Conservation (phyloP, 2,113 vertebrate genomes). For the Notiomystis cincta region DNA sequence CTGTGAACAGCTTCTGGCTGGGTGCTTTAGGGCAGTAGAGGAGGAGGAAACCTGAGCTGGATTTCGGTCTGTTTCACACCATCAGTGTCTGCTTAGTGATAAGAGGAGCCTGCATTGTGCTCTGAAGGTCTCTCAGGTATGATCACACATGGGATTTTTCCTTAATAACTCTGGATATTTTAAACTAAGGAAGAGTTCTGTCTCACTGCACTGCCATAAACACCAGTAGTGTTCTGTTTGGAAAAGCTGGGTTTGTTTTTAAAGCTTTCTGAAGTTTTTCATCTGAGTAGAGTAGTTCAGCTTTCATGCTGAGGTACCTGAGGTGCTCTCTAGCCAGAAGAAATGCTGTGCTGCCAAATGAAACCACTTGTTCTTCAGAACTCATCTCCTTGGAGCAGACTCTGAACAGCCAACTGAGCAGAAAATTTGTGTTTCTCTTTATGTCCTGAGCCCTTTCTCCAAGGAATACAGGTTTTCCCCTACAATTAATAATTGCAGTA, state of each 20-base stretch:
- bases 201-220: neutral
- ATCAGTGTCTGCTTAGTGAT: too few species aligned
- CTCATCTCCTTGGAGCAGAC: neutral
- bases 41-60: fast-evolving
- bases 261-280: neutral
- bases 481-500: neutral
- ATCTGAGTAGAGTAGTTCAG: neutral
- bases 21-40: neutral
- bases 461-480: neutral
- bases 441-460: fast-evolving
- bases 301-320: neutral
- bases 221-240: neutral
- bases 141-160: neutral
- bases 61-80: neutral
- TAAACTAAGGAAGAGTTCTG: neutral
- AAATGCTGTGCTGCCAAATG: neutral
- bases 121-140: neutral
- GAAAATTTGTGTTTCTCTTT: neutral
- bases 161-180: neutral
- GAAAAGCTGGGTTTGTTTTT: neutral
- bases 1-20: neutral
- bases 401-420: neutral
- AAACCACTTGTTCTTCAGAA: neutral
- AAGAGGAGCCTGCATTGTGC: fast-evolving
- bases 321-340: neutral